Conservation (phyloP, 2,797 vertebrate genomes). For the Cossypha caffra region DNA sequence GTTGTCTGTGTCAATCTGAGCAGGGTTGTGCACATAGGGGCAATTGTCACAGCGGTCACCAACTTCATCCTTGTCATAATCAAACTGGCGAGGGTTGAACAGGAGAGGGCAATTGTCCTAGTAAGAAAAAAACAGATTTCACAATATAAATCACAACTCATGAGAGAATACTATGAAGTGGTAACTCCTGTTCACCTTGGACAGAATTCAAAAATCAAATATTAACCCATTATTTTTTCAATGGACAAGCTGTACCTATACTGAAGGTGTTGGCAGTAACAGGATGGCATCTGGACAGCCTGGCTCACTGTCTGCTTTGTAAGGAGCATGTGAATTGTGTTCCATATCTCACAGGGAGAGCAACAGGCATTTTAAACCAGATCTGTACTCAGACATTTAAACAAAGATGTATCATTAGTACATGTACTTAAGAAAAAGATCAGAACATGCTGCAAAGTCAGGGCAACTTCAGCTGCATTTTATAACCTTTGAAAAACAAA, state of each 20-base stretch:
- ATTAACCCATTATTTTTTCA: not conserved
- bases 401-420: not conserved
- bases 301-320: not conserved
- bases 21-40: constrained; percentile 94
- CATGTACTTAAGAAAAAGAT: not conserved
- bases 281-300: not conserved
- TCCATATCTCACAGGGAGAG: not conserved
- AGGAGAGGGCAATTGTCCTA: constrained; percentile 97
- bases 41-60: constrained; percentile 98
- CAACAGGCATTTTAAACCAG: not conserved
- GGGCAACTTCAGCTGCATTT: not conserved
- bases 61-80: constrained; percentile 97
- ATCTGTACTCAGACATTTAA: not conserved
- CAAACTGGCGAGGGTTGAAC: constrained; percentile 94
- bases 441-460: not conserved
- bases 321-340: not conserved
- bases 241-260: not conserved
- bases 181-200: not conserved
- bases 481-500: not conserved
- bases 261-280: not conserved
- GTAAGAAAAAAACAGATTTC: not conserved
- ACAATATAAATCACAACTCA: not conserved
- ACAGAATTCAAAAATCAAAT: not conserved
- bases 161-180: not conserved
- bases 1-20: constrained; percentile 94